Evolutionary conservation across 2,113 vertebrate genomes (phyloP).

Genomic region (Grammomys dolichurus): DNA sequence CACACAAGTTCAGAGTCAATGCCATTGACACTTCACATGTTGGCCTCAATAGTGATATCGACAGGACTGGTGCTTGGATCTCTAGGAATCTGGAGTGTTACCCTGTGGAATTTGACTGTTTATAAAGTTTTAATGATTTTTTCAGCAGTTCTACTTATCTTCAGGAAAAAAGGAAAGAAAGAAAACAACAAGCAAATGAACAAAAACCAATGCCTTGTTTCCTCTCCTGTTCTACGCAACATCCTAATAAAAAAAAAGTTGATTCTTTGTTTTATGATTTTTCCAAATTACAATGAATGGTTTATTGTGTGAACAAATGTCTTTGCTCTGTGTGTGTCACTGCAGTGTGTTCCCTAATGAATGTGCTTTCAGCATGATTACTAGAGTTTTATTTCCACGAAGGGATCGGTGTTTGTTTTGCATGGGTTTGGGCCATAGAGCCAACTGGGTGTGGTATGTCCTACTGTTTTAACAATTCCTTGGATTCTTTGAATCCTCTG

Average conservation of each 20-base stretch:
- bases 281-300: conserved; percentile 47
- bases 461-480: background rate
- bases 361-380: background rate
- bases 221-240: background rate
- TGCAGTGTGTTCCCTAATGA: background rate
- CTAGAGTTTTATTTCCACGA: background rate
- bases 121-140: conserved; percentile 63
- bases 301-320: conserved; percentile 46
- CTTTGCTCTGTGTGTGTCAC: background rate
- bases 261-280: conserved; percentile 65
- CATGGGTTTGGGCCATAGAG: background rate
- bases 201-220: background rate
- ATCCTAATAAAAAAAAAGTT: conserved; percentile 64
- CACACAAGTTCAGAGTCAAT: conserved; percentile 53
- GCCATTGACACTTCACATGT: conserved; percentile 55
- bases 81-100: conserved; percentile 24
- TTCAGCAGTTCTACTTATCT: conserved; percentile 12
- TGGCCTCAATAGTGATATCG: conserved; percentile 51
- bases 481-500: background rate
- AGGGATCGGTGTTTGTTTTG: background rate
- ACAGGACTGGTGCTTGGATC: conserved; percentile 20
- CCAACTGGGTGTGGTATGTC: background rate
- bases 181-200: background rate
- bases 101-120: conserved; percentile 53
- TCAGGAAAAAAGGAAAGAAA: background rate